Base-by-base conservation (phyloP, 2,113 vertebrate genomes). In the Aviceda subcristata region DNA sequence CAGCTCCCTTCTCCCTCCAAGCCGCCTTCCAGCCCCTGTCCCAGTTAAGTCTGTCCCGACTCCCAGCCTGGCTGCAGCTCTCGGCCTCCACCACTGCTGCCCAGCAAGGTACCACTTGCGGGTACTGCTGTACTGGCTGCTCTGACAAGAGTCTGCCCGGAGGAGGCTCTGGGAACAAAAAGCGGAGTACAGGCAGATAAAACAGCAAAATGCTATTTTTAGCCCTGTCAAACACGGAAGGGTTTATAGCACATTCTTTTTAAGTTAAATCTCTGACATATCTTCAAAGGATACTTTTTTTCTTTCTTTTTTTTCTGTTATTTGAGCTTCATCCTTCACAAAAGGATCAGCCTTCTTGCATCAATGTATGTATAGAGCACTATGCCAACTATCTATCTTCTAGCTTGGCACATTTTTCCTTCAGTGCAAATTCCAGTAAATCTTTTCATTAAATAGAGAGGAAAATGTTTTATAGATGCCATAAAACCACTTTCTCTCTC, bases 351-450 rank as follows among this genome's bases (percentile, higher is more conserved):
- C 64, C 14, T 69, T 94, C 36, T 41, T 60, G 7, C 34, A 43
- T 63, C 43, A 55, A 29, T 6, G 8, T 39, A 30, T 14, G 10
- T 34, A 74, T 22, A 74, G 18, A 46, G 6, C 59, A 77, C 88
- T 67, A 56, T 55, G 73, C 84, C 43, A 92, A 26, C 15, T 36
- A n/a, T 22, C 7, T 81, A 51, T 81, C 85, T 97, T 94, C 82
- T 60, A 80, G 51, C 38, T 69, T 90, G 72, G 60, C 36, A 73
- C 21, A 59, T 79, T 92, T 80, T 93, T 94, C 71, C 51, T 87
- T 60, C 81, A 93, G 48, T 90, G 66, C 27, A 76, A 96, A 92
- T 91, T 95, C 73, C 77, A 96, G 95, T 86, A 94, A 97, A 93
- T 78, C 11, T 71, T 96, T 86, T 95, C 83, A 38, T 95, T 77